Percentiles rank a stretch among this genome's conserved stretches.
Conservation (phyloP, 1,140 invertebrate species). For the Diprion similis region DNA sequence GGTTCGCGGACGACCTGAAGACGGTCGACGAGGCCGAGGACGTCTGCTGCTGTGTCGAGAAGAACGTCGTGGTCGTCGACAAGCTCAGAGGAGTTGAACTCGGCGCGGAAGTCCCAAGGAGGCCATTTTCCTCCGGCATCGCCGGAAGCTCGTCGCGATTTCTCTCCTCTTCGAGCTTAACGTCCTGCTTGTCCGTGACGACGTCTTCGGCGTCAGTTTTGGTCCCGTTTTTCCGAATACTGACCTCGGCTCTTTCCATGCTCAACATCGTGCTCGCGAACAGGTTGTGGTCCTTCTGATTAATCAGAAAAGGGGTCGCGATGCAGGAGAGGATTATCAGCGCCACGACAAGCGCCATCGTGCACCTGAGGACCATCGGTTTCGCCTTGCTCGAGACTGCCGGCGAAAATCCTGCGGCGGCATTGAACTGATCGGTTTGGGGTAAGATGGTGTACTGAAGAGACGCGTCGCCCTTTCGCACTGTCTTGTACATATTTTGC, state of each 20-base stretch:
- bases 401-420: conserved; percentile 59
- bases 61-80: background rate
- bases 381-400: conserved; percentile 23
- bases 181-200: background rate
- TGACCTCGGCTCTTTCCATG: conserved; percentile 24
- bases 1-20: background rate
- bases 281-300: conserved; percentile 40
- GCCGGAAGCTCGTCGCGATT: background rate
- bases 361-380: conserved; percentile 31
- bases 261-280: conserved; percentile 37
- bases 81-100: background rate
- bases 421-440: conserved; percentile 69
- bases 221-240: background rate
- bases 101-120: background rate
- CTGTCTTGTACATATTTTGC: conserved; percentile 75
- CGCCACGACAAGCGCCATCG: conserved; percentile 32
- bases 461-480: conserved; percentile 74
- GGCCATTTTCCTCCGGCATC: background rate
- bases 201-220: background rate
- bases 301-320: conserved; percentile 37
- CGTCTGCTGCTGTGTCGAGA: background rate
- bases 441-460: conserved; percentile 77
- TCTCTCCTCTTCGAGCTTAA: background rate
- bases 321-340: conserved; percentile 38
- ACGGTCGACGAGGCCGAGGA: background rate